These are phyloP conservation scores for Tetrao urogallus DNA, from an alignment of 2,113 vertebrate species.

Conservation along the genomic window DNA sequence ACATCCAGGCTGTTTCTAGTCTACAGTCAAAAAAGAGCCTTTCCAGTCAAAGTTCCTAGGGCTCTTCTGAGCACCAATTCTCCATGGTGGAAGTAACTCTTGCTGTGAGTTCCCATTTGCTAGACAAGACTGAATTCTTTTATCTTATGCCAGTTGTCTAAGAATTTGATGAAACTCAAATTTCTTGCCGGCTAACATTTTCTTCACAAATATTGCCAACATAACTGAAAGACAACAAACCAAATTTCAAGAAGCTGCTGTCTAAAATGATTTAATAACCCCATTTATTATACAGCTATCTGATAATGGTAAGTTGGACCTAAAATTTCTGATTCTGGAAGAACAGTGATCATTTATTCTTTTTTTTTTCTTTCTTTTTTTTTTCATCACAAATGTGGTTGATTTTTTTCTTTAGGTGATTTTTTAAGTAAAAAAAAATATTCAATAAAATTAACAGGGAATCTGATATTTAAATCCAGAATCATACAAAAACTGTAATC, in stretches of 20 bases:
- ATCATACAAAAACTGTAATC: not conserved
- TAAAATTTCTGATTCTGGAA: not conserved
- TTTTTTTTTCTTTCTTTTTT: not conserved
- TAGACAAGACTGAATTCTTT: not conserved
- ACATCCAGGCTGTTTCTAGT: not conserved
- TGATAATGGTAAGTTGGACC: not conserved
- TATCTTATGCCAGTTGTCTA: not conserved
- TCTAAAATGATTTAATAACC: not conserved
- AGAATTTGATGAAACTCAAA: not conserved
- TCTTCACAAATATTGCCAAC: not conserved
- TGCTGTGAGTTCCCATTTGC: not conserved
- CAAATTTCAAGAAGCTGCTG: not conserved
- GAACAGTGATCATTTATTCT: not conserved
- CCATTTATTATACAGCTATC: not conserved
- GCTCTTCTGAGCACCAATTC: not conserved
- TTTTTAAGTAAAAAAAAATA: not conserved
- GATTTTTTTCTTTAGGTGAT: not conserved
- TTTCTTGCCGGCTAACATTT: not conserved
- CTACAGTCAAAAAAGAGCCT: not conserved
- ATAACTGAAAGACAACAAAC: not conserved
- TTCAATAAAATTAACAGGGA: fast-evolving
- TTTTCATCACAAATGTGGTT: not conserved
- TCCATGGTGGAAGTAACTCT: not conserved
- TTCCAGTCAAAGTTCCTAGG: not conserved
- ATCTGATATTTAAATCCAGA: not conserved